Base-by-base conservation (phyloP, 2,113 vertebrate species). In the Sinosuthora webbiana region DNA sequence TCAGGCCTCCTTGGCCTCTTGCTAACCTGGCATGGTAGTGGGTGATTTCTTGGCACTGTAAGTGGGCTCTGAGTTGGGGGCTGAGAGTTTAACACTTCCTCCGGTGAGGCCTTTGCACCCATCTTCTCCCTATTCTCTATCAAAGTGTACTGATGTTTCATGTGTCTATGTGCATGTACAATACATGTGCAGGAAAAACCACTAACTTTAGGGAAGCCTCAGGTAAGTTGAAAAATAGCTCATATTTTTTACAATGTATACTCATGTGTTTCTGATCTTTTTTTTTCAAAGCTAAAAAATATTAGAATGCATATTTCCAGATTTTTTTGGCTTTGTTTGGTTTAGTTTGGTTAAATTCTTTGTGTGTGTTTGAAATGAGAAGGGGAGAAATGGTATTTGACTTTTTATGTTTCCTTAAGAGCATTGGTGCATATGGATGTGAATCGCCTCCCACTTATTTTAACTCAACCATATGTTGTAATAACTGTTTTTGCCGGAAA, bases 21-120 rank as follows among this genome's bases (percentile, higher is more conserved):
- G 84, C 96, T 97, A 96, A 96, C 95, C 77, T 22, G 44, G 97
- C 94, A 47, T 90, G 97, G 90, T 86, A 44, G 10, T 65, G 89
- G 93, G 25, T 21, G 7, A 93, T 91, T 92, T 89, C 94, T 83
- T 76, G 77, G 78, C 79, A 24, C 86, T 80, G 25, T 83, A 95
- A 89, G 7, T 0, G 22, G 41, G 41, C 6, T 84, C 86, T 91
- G 80, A 69, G 23, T 42, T 49, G 69, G 37, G 83, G 79, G 57
- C 69, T 63, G 19, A 63, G 55, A 59, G 47, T 47, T 78, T 88
- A 78, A 94, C 62, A 3, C 74, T 50, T 80, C 65, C 52, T 62
- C 37, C n/a, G 37, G 12, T 0, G 2, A 55, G 39, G 9, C 35
- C 31, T 94, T 68, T 0, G 0, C 44, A 1, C 76, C 62, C 53